Evolutionary conservation across 2,797 vertebrate genomes (phyloP).

Genomic region (Buceros bicornis): DNA sequence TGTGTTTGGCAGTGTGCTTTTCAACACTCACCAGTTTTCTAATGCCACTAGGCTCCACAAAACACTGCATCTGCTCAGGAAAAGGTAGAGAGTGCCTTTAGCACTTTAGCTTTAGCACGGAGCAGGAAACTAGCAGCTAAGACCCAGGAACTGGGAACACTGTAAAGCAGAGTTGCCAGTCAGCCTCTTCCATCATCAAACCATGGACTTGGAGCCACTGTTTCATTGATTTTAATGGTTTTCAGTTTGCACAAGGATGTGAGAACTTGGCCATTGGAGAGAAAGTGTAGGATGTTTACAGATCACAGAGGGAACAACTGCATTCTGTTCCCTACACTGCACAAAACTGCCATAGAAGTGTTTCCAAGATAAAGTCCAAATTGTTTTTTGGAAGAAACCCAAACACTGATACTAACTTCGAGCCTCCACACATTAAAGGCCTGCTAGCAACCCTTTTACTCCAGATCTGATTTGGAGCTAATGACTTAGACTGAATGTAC

Average conservation of each 20-base stretch:
- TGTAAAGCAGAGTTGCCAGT: neutral
- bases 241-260: neutral
- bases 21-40: neutral
- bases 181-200: neutral
- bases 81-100: fast-evolving
- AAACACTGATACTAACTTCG: neutral
- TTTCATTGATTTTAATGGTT: neutral
- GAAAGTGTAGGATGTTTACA: neutral
- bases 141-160: neutral
- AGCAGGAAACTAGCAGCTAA: neutral
- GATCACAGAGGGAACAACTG: neutral
- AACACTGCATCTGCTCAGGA: neutral
- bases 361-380: conserved; percentile 17
- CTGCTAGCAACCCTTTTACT: neutral
- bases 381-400: neutral
- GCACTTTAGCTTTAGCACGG: neutral
- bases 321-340: neutral
- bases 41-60: neutral
- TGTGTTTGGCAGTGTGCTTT: neutral
- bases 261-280: neutral
- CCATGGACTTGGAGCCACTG: neutral
- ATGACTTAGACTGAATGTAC: neutral
- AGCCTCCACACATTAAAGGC: neutral
- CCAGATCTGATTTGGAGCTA: neutral
- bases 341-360: neutral